Evolutionary conservation across 2,113 vertebrate species (phyloP), one percentile per base, ranked within the genome.

Genomic region (Elgaria multicarinata): DNA sequence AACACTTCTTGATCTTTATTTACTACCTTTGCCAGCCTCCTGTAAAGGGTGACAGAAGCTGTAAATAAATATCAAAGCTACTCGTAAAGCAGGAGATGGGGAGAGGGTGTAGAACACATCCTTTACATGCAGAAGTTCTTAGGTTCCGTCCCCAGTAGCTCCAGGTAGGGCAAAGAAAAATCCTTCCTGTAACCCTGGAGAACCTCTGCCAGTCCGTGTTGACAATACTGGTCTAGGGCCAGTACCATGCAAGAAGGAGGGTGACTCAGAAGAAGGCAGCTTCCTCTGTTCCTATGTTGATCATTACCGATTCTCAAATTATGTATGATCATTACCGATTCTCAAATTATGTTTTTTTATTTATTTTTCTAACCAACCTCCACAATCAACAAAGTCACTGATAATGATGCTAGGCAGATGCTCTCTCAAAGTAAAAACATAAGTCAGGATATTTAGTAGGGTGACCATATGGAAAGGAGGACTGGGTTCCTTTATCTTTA

Each of bases 311-410:
- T 13, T 87, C 83, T 80, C 78, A 28, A 66, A 0, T 83, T 74
- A 39, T 4, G 7, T 39, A 8, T 74, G 72, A 39, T n/a, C n/a
- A n/a, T 42, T 2, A 0, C 1, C 0, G 0, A 14, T 13, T 87
- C 83, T 80, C 78, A 28, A 66, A 0, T 83, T 74, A 39, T 71
- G 90, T 76, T 16, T 82, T 4, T 0, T 3, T 67, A 78, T 26
- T 82, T 10, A 44, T 28, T 71, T 64, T 76, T 12, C 36, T 85
- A 55, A 88, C 22, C 50, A 46, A 10, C 20, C 1, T 31, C 6
- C 53, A 24, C 16, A 53, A 86, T 53, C 16, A 64, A 39, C 36
- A 31, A 26, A 0, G 0, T 33, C 39, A 82, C 46, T 85, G n/a
- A 10, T 80, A 71, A 28, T 9, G 39, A 28, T 9, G 39, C 20